phyloP scores from a whole-genome alignment of 2,888 invertebrate genomes.

The Selenia dentaria region DNA sequence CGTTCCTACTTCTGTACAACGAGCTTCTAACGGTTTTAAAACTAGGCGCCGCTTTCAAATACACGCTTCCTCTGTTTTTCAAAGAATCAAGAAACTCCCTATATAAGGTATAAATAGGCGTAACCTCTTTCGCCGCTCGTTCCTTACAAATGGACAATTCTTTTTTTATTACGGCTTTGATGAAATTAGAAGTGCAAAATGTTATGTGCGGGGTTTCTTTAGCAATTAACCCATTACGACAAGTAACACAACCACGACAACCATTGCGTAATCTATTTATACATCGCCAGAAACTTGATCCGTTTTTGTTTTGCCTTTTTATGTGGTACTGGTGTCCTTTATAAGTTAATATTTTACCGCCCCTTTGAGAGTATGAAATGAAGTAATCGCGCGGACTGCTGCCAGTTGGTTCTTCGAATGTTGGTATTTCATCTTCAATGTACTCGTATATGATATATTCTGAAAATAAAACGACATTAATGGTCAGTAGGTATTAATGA shows the following conservation, averaged over 20 bases:
- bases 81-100: not conserved
- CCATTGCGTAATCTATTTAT: too few species aligned
- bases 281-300: not conserved
- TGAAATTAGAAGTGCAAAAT: not conserved
- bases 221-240: not conserved
- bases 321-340: too few species aligned
- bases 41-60: not conserved
- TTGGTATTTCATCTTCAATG: too few species aligned
- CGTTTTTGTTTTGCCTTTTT: not conserved
- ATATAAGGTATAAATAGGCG: not conserved
- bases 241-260: not conserved
- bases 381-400: too few species aligned
- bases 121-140: slow-evolving; percentile 1
- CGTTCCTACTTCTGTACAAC: too few species aligned
- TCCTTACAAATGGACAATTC: not conserved
- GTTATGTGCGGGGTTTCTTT: not conserved
- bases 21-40: too few species aligned
- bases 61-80: not conserved
- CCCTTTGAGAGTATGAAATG: too few species aligned
- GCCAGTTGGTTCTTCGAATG: too few species aligned
- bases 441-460: too few species aligned
- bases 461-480: too few species aligned
- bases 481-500: too few species aligned
- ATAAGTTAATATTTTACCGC: too few species aligned
- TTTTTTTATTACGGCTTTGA: not conserved